Base-by-base conservation (phyloP, 2,797 vertebrate species). In the Hippopotamyrus pictus region DNA sequence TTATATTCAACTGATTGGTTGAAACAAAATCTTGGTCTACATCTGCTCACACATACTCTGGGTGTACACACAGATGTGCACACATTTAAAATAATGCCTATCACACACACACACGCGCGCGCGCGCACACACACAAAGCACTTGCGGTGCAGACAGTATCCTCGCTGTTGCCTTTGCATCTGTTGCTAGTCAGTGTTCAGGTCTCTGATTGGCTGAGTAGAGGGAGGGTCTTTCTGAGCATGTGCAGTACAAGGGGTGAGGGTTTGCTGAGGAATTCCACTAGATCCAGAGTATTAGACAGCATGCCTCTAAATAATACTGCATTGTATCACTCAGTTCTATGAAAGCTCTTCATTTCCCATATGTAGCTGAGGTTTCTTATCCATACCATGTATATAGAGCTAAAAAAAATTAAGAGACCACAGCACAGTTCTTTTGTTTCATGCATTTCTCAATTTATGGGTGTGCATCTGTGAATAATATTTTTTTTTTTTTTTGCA, bases 141-240 rank as follows among this genome's bases (percentile, higher is more conserved):
- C 17, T 25, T n/a, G 19, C 29, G 8, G n/a, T 33, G 6, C 57
- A 50, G 44, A 87, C 69, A 88, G 44, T 88, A 84, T 46, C 90
- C 54, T 83, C 37, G 41, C 89, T 65, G 84, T 83, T 53, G 88
- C 89, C 73, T 17, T 87, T 65, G 85, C 44, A n/a, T 91, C 90
- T 90, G 53, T 5, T 41, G 90, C 65, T 37, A 86, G 69, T 91
- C 69, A 85, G 88, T 86, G 54, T 91, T 76, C 90, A 89, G 41
- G 57, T 9, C 25, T 91, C 90, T 91, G 12, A 93, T 94, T 95
- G 94, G 94, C 89, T 53, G 48, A 89, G 41, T 14, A 25, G 89
- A 86, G 92, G 91, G 91, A 88, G 92, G 19, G 37, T 82, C 85
- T 53, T n/a, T 3, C 17, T 51, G 62, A 57, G 82, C 84, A 54